Percentiles rank a stretch among this genome's conserved stretches.
Evolutionary conservation across 2,888 invertebrate species (phyloP).

Genomic region (Odontocolon sp.): DNA sequence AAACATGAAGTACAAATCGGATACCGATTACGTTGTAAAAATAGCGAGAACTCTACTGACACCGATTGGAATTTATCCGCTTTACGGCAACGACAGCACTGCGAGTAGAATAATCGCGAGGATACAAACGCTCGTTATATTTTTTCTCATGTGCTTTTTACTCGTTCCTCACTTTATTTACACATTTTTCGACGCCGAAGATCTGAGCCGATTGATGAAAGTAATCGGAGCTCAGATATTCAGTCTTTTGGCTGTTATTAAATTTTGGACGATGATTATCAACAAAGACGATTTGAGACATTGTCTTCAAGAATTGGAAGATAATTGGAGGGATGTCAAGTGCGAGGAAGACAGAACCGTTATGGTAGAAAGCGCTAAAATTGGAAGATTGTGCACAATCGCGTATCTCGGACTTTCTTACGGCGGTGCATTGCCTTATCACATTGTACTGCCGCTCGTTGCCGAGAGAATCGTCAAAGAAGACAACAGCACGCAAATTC

Average conservation of each 20-base stretch:
- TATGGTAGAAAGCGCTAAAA: constrained; percentile 73
- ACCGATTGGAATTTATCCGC: constrained; percentile 76
- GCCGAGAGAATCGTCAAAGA: constrained; percentile 65
- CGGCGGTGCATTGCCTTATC: constrained; percentile 76
- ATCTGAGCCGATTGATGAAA: constrained; percentile 75
- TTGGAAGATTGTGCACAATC: constrained; percentile 72
- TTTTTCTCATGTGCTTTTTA: constrained; percentile 73
- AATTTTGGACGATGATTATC: constrained; percentile 75
- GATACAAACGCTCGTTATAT: constrained; percentile 67
- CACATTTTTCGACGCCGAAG: constrained; percentile 74
- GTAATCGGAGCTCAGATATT: constrained; percentile 73
- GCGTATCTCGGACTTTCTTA: constrained; percentile 73
- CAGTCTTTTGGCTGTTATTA: constrained; percentile 73
- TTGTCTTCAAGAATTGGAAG: constrained; percentile 71
- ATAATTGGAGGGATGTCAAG: constrained; percentile 69
- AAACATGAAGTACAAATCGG: constrained; percentile 63
- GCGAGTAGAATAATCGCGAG: constrained; percentile 58
- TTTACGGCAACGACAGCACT: constrained; percentile 65
- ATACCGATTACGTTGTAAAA: constrained; percentile 70
- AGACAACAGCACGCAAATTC: constrained; percentile 69
- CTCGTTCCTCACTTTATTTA: constrained; percentile 73
- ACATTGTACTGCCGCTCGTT: constrained; percentile 72
- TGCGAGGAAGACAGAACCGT: constrained; percentile 70
- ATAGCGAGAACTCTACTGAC: constrained; percentile 71
- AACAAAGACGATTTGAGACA: constrained; percentile 69